Evolutionary conservation across 1,140 invertebrate species (phyloP).

Genomic region (Saccostrea echinata): DNA sequence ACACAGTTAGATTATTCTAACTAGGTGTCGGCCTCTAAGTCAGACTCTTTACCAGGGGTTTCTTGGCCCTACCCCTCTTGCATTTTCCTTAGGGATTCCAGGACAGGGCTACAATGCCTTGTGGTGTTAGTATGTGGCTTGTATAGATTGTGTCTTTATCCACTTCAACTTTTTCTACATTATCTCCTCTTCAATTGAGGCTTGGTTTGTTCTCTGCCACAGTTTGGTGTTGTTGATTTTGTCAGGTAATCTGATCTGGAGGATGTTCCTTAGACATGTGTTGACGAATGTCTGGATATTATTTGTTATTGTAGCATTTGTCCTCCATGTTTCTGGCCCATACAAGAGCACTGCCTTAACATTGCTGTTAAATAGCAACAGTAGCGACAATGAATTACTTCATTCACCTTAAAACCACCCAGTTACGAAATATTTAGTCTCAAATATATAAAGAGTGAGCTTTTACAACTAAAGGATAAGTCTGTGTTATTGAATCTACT

Average conservation of each 20-base stretch:
- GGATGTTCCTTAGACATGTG: not conserved
- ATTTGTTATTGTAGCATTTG: not conserved
- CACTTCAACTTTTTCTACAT: not conserved
- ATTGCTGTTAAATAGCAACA: not conserved
- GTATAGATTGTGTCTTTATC: not conserved
- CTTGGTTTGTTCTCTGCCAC: not conserved
- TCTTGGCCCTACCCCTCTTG: not conserved
- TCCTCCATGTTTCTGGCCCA: not conserved
- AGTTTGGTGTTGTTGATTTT: not conserved
- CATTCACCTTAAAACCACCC: no score
- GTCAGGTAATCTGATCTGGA: not conserved
- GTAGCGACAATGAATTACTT: no score
- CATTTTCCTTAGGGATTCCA: not conserved
- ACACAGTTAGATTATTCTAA: no score
- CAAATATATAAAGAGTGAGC: no score
- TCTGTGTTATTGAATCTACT: no score
- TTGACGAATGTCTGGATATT: not conserved
- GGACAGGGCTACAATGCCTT: not conserved
- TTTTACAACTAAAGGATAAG: no score
- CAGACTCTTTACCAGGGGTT: not conserved
- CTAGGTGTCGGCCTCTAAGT: not conserved
- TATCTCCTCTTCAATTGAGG: not conserved
- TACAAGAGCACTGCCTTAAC: not conserved
- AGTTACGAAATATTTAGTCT: no score
- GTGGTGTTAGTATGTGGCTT: not conserved